Evolutionary conservation across 2,888 invertebrate genomes (phyloP), one percentile per base, ranked within the genome.

Genomic region (Seladonia tumulorum): DNA sequence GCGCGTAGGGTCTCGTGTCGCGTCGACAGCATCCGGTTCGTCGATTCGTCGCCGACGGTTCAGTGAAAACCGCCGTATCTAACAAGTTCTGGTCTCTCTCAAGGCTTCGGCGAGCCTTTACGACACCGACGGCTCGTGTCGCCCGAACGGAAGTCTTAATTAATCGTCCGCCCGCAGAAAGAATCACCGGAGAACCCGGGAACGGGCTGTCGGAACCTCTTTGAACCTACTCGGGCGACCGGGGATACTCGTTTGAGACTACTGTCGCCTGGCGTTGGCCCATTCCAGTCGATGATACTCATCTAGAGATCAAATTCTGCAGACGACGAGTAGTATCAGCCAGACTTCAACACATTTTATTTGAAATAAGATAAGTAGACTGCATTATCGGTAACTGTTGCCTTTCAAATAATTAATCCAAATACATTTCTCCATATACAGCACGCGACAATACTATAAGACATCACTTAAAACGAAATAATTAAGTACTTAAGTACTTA

Each of bases 21-120:
- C 78, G 85, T 66, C 86, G 86, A 91, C 90, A 78, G 81, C 89
- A 88, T 89, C 91, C 90, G 91, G 89, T 79, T 83, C 82, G 83
- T 70, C 60, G 80, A 87, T 79, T 82, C 53, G 79, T 81, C 81
- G 88, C 47, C 86, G 81, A 18, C 74, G 78, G 84, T 83, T 83
- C 57, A 18, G 75, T 75, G 57, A 76, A 66, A 76, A 79, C 83
- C 83, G 82, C 83, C 60, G 66, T 57, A 66, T 74, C 66, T 53
- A 47, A 49, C 75, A 83, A 47, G 42, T 35, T 79, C 73, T 47
- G 77, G 35, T 45, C 71, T 60, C 68, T 84, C 71, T 74, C 74
- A 75, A 42, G 18, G 35, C 53, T 29, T 45, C 49, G 14, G 78
- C 68, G 22, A 78, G 63, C 63, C 60, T 84, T 39, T 14, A 22